Percentiles rank a stretch among this genome's conserved stretches.
phyloP scores from a whole-genome alignment of 1,140 invertebrate genomes.

The Drosophila subobscura region DNA sequence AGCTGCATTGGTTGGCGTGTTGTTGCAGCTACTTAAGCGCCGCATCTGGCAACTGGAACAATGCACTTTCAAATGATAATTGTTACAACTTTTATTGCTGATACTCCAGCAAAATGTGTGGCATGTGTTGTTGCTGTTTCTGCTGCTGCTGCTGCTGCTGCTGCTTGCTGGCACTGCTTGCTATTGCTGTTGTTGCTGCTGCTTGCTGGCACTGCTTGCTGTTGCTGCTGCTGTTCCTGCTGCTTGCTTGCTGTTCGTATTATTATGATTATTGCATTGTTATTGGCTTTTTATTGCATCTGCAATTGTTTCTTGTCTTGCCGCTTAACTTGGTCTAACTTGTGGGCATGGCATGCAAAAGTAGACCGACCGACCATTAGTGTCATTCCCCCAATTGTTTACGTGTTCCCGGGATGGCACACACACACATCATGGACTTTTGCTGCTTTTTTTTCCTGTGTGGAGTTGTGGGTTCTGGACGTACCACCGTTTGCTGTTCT shows the following conservation, averaged over 20 bases:
- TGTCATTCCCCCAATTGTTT: slow-evolving; percentile 52
- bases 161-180: slow-evolving; percentile 28
- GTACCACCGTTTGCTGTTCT: slow-evolving; percentile 46
- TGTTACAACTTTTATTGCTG: slow-evolving; percentile 81
- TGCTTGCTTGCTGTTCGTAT: slow-evolving; percentile 70
- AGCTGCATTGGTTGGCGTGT: slow-evolving; percentile 23
- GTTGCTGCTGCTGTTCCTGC: slow-evolving; percentile 33
- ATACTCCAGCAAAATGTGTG: slow-evolving; percentile 66
- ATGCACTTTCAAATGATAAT: slow-evolving; percentile 82
- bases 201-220: slow-evolving; percentile 25
- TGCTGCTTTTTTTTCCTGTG: slow-evolving; percentile 36
- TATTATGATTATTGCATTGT: slow-evolving; percentile 81
- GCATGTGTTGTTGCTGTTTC: slow-evolving; percentile 28
- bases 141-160: slow-evolving; percentile 20
- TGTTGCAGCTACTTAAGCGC: slow-evolving; percentile 56
- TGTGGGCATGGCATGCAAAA: slow-evolving; percentile 37
- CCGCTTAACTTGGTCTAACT: slow-evolving; percentile 32
- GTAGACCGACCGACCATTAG: slow-evolving; percentile 42
- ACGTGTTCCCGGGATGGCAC: slow-evolving; percentile 25
- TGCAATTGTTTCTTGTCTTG: slow-evolving; percentile 63
- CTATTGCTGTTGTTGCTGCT: slow-evolving; percentile 14
- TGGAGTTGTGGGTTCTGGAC: not conserved
- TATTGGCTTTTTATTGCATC: slow-evolving; percentile 78
- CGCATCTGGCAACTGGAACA: slow-evolving; percentile 71
- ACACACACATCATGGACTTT: slow-evolving; percentile 35